A percentile compares a stretch with the other conserved stretches of the same genome.
These are phyloP conservation scores for Borostomias antarcticus DNA, from an alignment of 2,797 vertebrate genomes.

Conservation along the genomic window DNA sequence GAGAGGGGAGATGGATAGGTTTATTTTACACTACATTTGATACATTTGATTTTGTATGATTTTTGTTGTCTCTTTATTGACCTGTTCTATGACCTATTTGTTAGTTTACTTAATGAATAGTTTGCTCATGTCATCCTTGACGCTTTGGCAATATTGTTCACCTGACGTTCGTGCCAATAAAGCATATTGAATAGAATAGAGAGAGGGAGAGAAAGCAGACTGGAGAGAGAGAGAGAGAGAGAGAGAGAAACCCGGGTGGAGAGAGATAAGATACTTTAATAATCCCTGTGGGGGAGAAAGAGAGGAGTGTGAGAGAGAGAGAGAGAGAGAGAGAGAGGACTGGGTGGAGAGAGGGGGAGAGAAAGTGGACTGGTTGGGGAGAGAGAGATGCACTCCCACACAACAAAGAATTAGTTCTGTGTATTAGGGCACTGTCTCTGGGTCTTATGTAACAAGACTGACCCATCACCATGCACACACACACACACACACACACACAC, in stretches of 20 bases:
- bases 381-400: conserved; percentile 5
- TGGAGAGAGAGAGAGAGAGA: conserved; percentile 32
- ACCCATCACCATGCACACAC: conserved; percentile 22
- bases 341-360: not conserved
- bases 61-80: no score
- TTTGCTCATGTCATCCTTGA: no score
- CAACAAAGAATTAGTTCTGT: conserved; percentile 57
- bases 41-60: no score
- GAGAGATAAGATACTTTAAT: conserved; percentile 34
- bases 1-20: no score
- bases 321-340: not conserved
- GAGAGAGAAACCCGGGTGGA: conserved; percentile 27
- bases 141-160: no score
- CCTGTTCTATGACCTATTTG: no score
- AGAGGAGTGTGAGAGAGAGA: conserved; percentile 31
- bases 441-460: conserved; percentile 64
- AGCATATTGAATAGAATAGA: not conserved
- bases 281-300: conserved; percentile 42
- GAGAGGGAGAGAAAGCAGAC: conserved; percentile 4
- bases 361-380: not conserved
- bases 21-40: no score
- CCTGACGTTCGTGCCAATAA: no score
- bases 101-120: no score
- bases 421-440: conserved; percentile 52
- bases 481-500: conserved; percentile 1